Conservation (phyloP, 2,888 invertebrate genomes). For the Cylindroiulus punctatus region DNA sequence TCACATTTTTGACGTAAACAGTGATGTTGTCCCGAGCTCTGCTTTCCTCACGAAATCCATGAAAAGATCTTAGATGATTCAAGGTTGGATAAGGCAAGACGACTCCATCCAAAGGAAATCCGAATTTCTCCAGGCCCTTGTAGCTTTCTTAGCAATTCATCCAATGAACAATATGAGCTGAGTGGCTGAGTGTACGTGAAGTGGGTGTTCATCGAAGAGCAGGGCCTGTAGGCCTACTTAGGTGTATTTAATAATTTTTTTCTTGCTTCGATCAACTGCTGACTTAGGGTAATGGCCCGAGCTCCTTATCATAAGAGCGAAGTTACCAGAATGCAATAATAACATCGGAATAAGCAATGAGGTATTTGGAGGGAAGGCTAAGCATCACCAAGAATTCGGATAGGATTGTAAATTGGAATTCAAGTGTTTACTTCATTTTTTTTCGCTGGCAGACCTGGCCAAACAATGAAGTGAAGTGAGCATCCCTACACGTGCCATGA, state of each 20-base stretch:
- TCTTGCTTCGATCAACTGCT: background rate
- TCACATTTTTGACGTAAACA: constrained; percentile 1
- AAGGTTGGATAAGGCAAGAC: background rate
- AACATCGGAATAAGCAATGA: constrained; percentile 21
- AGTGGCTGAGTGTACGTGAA: constrained; percentile 34
- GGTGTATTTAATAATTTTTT: constrained; percentile 19
- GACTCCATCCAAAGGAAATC: background rate
- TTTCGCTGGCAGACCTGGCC: background rate
- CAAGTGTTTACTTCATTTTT: constrained; percentile 29
- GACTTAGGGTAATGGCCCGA: background rate
- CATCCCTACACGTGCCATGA: constrained; percentile 33
- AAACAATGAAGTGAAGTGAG: constrained; percentile 16
- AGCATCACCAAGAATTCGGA: background rate
- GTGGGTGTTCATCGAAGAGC: background rate
- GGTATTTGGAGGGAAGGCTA: background rate
- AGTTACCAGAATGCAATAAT: constrained; percentile 38
- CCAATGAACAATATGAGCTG: constrained; percentile 27
- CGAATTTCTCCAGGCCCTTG: background rate
- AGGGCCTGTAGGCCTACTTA: background rate
- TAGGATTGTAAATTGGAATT: constrained; percentile 11
- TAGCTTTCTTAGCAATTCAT: background rate
- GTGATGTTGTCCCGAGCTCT: background rate
- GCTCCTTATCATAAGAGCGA: background rate
- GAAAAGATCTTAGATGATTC: background rate
- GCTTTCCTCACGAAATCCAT: background rate